Conservation (phyloP, 2,113 vertebrate genomes). For the Apodemus speciosus region DNA sequence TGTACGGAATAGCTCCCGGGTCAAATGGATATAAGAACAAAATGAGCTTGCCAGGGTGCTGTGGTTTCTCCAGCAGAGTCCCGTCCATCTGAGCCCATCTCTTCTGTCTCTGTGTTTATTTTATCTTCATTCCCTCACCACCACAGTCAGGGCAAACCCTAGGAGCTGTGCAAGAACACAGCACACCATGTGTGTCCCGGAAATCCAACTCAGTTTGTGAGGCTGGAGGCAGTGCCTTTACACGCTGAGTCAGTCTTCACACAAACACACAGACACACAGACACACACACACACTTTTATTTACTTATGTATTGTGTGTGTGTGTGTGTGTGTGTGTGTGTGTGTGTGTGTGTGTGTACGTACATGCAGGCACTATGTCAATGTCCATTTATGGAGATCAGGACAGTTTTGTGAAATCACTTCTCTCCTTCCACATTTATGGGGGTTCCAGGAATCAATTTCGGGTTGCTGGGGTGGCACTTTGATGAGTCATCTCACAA, state of each 20-base stretch:
- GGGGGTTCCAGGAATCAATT: background rate
- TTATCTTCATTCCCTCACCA: background rate
- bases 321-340: background rate
- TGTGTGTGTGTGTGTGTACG: background rate
- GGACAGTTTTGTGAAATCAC: background rate
- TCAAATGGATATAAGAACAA: background rate
- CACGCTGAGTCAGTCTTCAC: background rate
- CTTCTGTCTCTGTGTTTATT: background rate
- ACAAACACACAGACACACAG: no score
- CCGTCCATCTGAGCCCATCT: fast-evolving
- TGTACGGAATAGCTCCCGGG: background rate
- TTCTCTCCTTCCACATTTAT: background rate
- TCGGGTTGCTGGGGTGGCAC: background rate
- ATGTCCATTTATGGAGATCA: background rate
- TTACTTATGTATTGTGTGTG: background rate
- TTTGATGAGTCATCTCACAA: background rate
- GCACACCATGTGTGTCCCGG: background rate
- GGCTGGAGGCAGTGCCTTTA: background rate
- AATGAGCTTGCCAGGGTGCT: background rate
- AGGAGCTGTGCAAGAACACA: background rate
- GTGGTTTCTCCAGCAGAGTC: background rate
- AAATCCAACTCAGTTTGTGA: background rate
- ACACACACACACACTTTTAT: no score
- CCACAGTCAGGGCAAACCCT: background rate
- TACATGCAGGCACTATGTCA: background rate